Evolutionary conservation across 2,888 invertebrate genomes (phyloP), one percentile per base, ranked within the genome.

Genomic region (Clistopyga incitator): DNA sequence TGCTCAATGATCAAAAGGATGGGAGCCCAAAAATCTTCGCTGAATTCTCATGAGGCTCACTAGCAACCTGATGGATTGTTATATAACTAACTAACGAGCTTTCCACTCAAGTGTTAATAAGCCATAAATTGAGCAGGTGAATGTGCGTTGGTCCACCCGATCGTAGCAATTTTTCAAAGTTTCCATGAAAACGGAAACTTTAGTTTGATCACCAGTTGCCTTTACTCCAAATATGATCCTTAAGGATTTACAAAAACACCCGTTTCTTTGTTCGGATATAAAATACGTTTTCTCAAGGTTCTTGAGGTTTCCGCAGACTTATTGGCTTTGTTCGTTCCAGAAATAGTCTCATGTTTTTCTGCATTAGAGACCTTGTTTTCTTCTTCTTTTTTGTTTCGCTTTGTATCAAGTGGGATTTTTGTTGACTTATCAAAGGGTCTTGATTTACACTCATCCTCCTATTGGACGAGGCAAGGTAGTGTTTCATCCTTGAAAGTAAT

Each of bases 91-190:
- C 70, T 29, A 70, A 70, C 38, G 75, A 29, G 68, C 38, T 61
- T 72, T 25, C 52, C 6, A 38, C 68, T 67, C 71, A 23, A 54
- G 23, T 20, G 52, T 42, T 38, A 59, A 47, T 34, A 29, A 52
- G n/a, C 29, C 38, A 70, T 75, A 65, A 76, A 78, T 79, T 75
- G 15, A n/a, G n/a, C n/a, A n/a, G n/a, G n/a, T n/a, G n/a, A n/a
- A n/a, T n/a, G n/a, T n/a, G n/a, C n/a, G n/a, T n/a, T n/a, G n/a
- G n/a, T n/a, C n/a, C n/a, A n/a, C n/a, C n/a, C n/a, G n/a, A n/a
- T n/a, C n/a, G n/a, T n/a, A n/a, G n/a, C n/a, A n/a, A n/a, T n/a
- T n/a, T n/a, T 34, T 1, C 2, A 6, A 64, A 64, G 2, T 64
- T 64, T 29, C 18, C 11, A 38, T 15, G 38, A 38, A 18, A 20